phyloP scores from a whole-genome alignment of 2,888 invertebrate species.

The Griposia aprilina region DNA sequence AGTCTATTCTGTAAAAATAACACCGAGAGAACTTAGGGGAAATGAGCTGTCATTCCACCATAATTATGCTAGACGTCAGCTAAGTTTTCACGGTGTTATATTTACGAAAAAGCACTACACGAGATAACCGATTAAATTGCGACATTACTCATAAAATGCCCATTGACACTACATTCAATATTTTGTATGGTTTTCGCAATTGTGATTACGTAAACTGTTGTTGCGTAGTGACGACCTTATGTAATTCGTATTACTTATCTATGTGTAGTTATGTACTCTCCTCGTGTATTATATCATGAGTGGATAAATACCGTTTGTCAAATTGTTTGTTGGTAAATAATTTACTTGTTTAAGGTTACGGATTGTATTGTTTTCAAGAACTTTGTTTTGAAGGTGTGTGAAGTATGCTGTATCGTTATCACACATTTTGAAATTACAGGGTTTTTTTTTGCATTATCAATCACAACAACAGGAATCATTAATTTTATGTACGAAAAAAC shows the following conservation, averaged over 20 bases:
- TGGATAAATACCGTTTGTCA: conserved; percentile 11
- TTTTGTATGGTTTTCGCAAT: conserved; percentile 49
- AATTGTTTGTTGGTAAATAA: conserved; percentile 49
- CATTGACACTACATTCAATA: conserved; percentile 44
- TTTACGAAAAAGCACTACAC: neutral
- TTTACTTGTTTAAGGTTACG: conserved; percentile 22
- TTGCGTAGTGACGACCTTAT: conserved; percentile 48
- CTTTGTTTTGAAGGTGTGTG: conserved; percentile 19
- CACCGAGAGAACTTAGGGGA: too few relatives aligned
- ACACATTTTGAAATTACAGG: neutral
- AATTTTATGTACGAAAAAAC: neutral
- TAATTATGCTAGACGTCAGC: neutral
- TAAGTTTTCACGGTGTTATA: neutral
- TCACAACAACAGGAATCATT: neutral
- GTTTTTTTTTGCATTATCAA: neutral
- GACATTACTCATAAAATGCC: conserved; percentile 16
- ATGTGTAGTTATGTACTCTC: conserved; percentile 29
- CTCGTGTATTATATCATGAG: conserved; percentile 30
- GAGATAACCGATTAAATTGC: conserved; percentile 5
- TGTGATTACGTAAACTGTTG: conserved; percentile 38
- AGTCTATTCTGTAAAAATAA: neutral
- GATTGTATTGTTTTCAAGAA: conserved; percentile 22
- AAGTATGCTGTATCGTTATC: neutral
- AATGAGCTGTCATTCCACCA: too few relatives aligned
- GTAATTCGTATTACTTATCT: conserved; percentile 39